Evolutionary conservation across 2,797 vertebrate species (phyloP).

Genomic region (Eurystomus glaucurus): DNA sequence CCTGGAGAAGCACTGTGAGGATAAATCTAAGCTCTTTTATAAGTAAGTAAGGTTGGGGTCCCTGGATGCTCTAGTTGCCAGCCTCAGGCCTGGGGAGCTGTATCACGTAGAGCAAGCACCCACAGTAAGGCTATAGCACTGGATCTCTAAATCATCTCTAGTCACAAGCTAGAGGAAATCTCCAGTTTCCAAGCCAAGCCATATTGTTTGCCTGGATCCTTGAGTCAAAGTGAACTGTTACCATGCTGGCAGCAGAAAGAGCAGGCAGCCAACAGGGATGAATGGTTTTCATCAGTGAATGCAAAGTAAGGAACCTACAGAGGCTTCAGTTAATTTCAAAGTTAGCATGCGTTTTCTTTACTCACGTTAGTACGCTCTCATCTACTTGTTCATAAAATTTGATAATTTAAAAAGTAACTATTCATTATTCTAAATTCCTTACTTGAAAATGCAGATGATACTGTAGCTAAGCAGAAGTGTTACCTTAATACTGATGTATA

Average conservation of each 20-base stretch:
- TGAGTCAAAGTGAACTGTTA: background rate
- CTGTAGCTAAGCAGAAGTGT: background rate
- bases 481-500: background rate
- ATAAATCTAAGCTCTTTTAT: background rate
- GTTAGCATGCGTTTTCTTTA: background rate
- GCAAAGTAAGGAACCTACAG: background rate
- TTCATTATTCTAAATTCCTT: background rate
- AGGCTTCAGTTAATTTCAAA: background rate
- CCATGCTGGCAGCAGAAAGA: background rate
- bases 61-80: background rate
- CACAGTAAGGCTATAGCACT: background rate
- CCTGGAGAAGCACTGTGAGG: background rate
- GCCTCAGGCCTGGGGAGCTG: background rate
- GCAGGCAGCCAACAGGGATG: background rate
- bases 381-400: background rate
- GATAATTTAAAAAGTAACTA: background rate
- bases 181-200: background rate
- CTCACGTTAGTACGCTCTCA: background rate
- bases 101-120: background rate
- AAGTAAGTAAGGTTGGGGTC: background rate
- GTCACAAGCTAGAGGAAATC: background rate
- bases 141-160: background rate
- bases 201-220: background rate
- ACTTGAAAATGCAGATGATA: background rate
- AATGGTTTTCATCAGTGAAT: background rate